Percentiles rank a stretch among this genome's conserved stretches.
Evolutionary conservation across 2,797 vertebrate species (phyloP).

Genomic region (Semotilus atromaculatus): DNA sequence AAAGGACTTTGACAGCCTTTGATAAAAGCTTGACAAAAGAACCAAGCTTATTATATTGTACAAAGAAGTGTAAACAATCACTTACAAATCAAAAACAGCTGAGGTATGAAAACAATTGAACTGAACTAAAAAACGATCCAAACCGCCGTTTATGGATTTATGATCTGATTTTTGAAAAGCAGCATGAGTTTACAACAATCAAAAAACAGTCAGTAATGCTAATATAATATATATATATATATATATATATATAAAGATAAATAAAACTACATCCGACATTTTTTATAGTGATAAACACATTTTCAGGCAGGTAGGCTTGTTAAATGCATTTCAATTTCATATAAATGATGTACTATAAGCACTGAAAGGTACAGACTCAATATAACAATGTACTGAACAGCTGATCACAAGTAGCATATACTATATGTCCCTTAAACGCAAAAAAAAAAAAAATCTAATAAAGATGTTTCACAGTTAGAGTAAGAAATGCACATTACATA

Average conservation of each 20-base stretch:
- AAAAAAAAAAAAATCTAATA: fast-evolving
- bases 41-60: background rate
- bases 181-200: background rate
- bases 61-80: background rate
- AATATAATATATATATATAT: too few species aligned
- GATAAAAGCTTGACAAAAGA: slow-evolving; percentile 12
- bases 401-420: background rate
- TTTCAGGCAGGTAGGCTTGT: background rate
- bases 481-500: background rate
- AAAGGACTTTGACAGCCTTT: slow-evolving; percentile 18
- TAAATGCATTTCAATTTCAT: background rate
- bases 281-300: too few species aligned
- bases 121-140: background rate
- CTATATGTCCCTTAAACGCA: background rate
- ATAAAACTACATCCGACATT: background rate
- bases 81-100: slow-evolving; percentile 20
- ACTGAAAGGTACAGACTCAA: background rate
- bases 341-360: background rate
- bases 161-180: background rate
- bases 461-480: background rate
- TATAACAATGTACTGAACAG: background rate
- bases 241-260: too few species aligned
- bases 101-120: slow-evolving; percentile 20
- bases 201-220: slow-evolving; percentile 4
- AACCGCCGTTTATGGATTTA: background rate